Evolutionary conservation across 1,140 invertebrate species (phyloP), one percentile per base, ranked within the genome.

Genomic region (Drosophila navojoa): DNA sequence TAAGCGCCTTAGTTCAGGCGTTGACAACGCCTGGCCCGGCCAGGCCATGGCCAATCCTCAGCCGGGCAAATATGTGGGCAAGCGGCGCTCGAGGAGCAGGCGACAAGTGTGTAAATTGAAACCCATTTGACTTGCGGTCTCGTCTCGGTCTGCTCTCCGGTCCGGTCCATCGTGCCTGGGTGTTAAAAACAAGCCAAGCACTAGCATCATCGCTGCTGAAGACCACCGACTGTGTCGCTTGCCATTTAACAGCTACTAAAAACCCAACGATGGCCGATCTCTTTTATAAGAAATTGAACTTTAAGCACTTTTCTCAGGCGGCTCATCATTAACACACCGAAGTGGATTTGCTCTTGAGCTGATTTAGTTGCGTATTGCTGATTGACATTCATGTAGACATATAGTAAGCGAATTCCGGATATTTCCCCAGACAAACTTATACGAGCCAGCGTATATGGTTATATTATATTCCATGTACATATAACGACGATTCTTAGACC

Each of bases 191-290:
- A 77, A 82, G 62, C 78, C 75, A 70, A 66, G 71, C 71, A 75
- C 81, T 81, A 81, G 81, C 47, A 76, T 69, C 47, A 76, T 69
- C 62, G 59, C 52, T 40, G 58, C 67, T 9, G 19, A n/a, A 35
- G 82, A 86, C 82, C 82, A 86, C 82, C 82, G 76, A 86, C 82
- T 87, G 82, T 53, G 82, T 53, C 72, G 50, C 19, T 59, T 71
- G 76, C 79, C 82, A 86, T 86, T 86, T 86, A 86, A 79, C 82
- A 86, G 82, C 82, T 87, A 86, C 82, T 86, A 86, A 86, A 86
- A 86, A 54, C 52, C 63, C 54, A 77, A 64, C 71, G 81, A 86
- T 87, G 47, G 60, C 67, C 75, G 75, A 50, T 73, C 81, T 71
- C 76, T 69, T 15, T 22, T 45, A 16, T 63, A 64, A 53, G 40